Evolutionary conservation across 2,113 vertebrate species (phyloP), one percentile per base, ranked within the genome.

Genomic region (Otis tarda): DNA sequence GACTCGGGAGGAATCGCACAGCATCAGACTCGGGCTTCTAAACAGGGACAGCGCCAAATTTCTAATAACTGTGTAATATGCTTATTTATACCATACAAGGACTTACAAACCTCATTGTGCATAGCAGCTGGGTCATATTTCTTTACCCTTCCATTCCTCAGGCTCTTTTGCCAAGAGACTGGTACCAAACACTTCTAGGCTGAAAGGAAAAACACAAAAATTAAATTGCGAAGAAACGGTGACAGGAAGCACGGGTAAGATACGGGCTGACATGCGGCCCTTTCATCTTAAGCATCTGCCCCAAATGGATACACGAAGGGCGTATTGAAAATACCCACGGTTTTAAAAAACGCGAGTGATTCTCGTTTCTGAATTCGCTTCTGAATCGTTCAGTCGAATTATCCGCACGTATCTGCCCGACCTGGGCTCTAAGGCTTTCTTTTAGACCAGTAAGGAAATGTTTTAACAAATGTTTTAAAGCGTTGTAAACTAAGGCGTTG

Each of bases 71-170:
- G 49, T 95, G 96, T 95, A 94, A 96, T 93, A 91, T 89, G 86
- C 90, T 96, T 89, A 96, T 96, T 96, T 97, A 96, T 97, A 96
- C 96, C 94, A 88, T 95, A 96, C 94, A 97, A 95, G 95, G 96
- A 89, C 94, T 95, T 95, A 95, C 92, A 88, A 94, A 97, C 96
- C 94, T 96, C 94, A 83, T 82, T 86, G 95, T 90, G 94, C 95
- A 73, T 81, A 95, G 94, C 96, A 94, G 87, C 95, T 92, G 96
- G 93, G 74, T 96, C 94, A 60, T 92, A 87, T 96, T 96, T 91
- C 93, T 95, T 85, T 94, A 91, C 81, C 87, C 95, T 81, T 96
- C 94, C 91, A 90, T 91, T 97, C 92, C 95, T 95, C 92, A 9
- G 87, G 83, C 87, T 87, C 89, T 70, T 95, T 90, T 89, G 94